Base-by-base conservation (phyloP, 2,888 invertebrate species). In the Boloria selene region DNA sequence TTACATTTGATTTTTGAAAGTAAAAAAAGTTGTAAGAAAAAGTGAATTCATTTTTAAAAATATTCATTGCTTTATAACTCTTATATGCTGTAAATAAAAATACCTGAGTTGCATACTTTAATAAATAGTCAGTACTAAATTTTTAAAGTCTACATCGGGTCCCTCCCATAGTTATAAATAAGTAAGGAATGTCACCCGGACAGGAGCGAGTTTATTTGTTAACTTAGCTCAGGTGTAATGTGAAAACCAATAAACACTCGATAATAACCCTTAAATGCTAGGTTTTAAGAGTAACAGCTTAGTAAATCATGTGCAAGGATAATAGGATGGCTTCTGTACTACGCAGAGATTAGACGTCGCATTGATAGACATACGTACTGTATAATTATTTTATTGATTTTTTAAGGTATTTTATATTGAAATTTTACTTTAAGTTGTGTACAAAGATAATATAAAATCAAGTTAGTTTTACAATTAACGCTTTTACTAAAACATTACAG, bases 161-260 rank as follows among this genome's bases (percentile, higher is more conserved):
- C 60, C 64, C 70, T 61, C 68, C 68, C 55, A 65, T 68, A 71
- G 72, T 70, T 72, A 72, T 73, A 71, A 73, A 72, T 73, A 73
- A 69, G 66, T 67, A 67, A 63, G 72, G 74, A 73, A 74, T 74
- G 74, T 74, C 74, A 69, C 70, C 69, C 72, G 67, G 70, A 62
- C 69, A 65, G 68, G 73, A 67, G 67, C 64, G 61, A 65, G 65
- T 68, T 68, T 70, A 67, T 72, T 68, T 71, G 69, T 72, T 71
- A 67, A 70, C 61, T 61, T 61, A 53, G 60, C 51, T 44, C 63
- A 64, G 63, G 63, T 64, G 56, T 56, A 56, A 51, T 26, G 31
- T 59, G 49, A 17, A 26, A 44, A 18, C 42, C 44, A 55, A 44
- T 44, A 56, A 47, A 38, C n/a, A 13, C 18, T 62, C 54, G 54